Conservation (phyloP, 2,888 invertebrate species). For the Eueremaeus valkanovi region DNA sequence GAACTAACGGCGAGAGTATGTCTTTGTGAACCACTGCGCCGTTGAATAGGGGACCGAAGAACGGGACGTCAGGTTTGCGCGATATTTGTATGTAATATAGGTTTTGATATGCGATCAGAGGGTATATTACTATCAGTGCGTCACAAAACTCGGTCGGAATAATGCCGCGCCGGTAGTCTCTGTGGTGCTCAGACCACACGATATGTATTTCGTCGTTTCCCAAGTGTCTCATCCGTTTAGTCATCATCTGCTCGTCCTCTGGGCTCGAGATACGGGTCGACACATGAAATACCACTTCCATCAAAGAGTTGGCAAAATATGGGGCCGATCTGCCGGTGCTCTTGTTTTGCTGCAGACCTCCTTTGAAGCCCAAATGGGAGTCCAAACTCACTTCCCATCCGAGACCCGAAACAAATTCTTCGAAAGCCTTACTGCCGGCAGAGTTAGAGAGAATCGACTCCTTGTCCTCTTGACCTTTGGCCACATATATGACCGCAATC, state of each 20-base stretch:
- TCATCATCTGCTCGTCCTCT: constrained; percentile 47
- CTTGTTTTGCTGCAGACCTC: constrained; percentile 56
- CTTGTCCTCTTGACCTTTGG: constrained; percentile 94
- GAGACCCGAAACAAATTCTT: constrained; percentile 60
- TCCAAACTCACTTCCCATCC: constrained; percentile 72
- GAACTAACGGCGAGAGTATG: constrained; percentile 75
- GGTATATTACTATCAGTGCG: constrained; percentile 93
- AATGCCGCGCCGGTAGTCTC: constrained; percentile 92
- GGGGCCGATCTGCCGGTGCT: constrained; percentile 85
- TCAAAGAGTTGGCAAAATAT: constrained; percentile 86
- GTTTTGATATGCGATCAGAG: constrained; percentile 59
- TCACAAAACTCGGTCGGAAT: constrained; percentile 99
- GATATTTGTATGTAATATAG: constrained; percentile 42
- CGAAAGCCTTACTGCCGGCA: constrained; percentile 87
- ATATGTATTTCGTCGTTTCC: constrained; percentile 99
- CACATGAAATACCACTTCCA: constrained; percentile 95
- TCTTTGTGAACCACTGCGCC: constrained; percentile 74
- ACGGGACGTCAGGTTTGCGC: constrained; percentile 61
- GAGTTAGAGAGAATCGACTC: constrained; percentile 86
- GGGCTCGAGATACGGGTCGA: constrained; percentile 82
- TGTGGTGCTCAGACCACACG: constrained; percentile 96
- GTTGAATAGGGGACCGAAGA: constrained; percentile 92
- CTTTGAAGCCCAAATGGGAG: constrained; percentile 64
- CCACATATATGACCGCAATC: constrained; percentile 95
- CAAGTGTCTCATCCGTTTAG: constrained; percentile 74